phyloP scores from a whole-genome alignment of 2,888 invertebrate genomes.

The Acleris emargana region DNA sequence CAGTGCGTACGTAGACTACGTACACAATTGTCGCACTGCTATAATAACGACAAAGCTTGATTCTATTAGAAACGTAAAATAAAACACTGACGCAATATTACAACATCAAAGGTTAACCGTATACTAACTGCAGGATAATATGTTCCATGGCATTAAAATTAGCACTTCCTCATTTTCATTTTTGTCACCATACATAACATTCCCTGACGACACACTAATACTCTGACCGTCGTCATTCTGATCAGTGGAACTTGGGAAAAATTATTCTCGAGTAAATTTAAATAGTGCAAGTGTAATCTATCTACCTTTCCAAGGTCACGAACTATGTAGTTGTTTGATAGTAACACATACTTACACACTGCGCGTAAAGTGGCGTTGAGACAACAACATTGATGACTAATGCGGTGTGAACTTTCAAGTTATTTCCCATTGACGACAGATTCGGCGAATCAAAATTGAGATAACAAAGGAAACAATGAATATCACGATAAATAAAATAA shows the following conservation, averaged over 20 bases:
- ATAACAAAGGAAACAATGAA: not conserved
- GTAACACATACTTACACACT: not conserved
- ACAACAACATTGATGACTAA: conserved; percentile 18
- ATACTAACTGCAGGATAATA: conserved; percentile 13
- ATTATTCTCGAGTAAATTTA: not conserved
- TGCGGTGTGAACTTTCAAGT: conserved; percentile 6
- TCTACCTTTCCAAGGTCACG: too few species aligned
- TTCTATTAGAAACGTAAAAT: conserved; percentile 53
- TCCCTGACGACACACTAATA: not conserved
- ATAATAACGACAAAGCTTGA: conserved; percentile 62
- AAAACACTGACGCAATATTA: conserved; percentile 45
- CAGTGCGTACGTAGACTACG: conserved; percentile 54
- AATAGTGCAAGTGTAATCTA: too few species aligned
- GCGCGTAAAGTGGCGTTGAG: not conserved
- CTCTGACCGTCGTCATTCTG: not conserved
- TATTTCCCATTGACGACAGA: not conserved
- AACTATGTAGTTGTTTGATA: not conserved
- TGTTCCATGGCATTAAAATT: not conserved
- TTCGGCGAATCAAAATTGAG: conserved; percentile 2
- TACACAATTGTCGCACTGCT: conserved; percentile 58
- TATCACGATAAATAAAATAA: too few species aligned
- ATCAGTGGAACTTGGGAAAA: not conserved
- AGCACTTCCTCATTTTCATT: conserved; percentile 1
- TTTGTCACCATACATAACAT: not conserved
- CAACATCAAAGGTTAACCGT: not conserved